phyloP scores from a whole-genome alignment of 2,888 invertebrate genomes.

The Pseudococcus longispinus region DNA sequence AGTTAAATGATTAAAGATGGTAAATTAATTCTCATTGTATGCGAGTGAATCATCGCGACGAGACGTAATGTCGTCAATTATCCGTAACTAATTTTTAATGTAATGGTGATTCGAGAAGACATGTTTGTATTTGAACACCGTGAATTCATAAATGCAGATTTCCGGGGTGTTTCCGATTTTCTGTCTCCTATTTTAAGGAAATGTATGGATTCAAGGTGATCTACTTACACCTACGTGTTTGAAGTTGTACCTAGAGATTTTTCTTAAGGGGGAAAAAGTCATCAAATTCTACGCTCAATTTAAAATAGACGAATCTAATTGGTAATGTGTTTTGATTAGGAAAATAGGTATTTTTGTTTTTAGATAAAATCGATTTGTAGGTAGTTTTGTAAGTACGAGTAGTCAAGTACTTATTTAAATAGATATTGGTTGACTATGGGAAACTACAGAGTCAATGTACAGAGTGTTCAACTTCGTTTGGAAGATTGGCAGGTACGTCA shows the following conservation, averaged over 20 bases:
- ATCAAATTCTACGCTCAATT: neutral
- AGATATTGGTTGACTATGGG: too few species aligned
- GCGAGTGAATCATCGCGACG: neutral
- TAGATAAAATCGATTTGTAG: neutral
- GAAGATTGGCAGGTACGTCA: too few species aligned
- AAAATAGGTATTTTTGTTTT: neutral
- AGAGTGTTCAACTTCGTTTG: too few species aligned
- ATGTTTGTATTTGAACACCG: neutral
- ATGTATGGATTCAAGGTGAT: neutral
- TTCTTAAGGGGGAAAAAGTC: neutral
- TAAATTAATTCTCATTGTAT: neutral
- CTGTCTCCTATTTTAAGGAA: neutral
- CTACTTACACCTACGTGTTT: neutral
- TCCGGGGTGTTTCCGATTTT: neutral
- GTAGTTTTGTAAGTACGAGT: too few species aligned
- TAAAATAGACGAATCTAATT: neutral
- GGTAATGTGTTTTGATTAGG: neutral
- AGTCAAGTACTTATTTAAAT: too few species aligned
- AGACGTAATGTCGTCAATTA: neutral
- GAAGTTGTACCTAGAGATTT: neutral
- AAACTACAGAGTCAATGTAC: too few species aligned
- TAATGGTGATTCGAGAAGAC: neutral
- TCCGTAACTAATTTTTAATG: neutral
- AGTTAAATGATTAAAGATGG: neutral
- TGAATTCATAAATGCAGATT: constrained; percentile 6